Evolutionary conservation across 2,113 vertebrate species (phyloP), one percentile per base, ranked within the genome.

Genomic region (Calyptomena viridis): DNA sequence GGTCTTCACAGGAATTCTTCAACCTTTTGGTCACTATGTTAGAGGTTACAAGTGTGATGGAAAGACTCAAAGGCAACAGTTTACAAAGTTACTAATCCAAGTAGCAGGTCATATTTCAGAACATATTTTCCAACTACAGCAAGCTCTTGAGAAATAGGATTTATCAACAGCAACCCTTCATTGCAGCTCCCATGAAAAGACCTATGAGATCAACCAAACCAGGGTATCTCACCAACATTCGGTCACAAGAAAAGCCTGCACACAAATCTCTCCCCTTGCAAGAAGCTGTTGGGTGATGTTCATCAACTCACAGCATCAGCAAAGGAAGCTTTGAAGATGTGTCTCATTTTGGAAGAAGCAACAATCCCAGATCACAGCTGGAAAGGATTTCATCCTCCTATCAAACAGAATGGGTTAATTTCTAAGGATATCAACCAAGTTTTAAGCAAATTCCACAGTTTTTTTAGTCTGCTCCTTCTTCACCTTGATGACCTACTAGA

Each of bases 141-240:
- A 68, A 40, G 20, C 25, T 47, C 47, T 52, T 49, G 47, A 67
- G 21, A 56, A 72, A 8, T 8, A 8, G 21, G 18, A 68, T 84
- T 88, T 72, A 68, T 31, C 63, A 35, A 11, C 3, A 40, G 33
- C 27, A 60, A 47, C 12, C 11, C 28, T 33, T 55, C 24, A 14
- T 5, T 60, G 19, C 67, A 69, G 23, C 44, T 69, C 50, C 44
- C 0, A 1, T 23, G 17, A 52, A 33, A 75, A 66, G 15, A 55
- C 5, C 46, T 55, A 8, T 5, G 5, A 46, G 40, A 28, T 44
- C 18, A 44, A 6, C 25, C 0, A 0, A 23, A 19, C 16, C 25
- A 35, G 22, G 69, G 39, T 11, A 55, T 15, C 52, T 55, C 74
- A 53, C 11, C 28, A 50, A 18, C 8, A 9, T 9, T 20, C 28